These are phyloP conservation scores for Thymallus thymallus DNA, from an alignment of 2,113 vertebrate genomes.

Conservation along the genomic window DNA sequence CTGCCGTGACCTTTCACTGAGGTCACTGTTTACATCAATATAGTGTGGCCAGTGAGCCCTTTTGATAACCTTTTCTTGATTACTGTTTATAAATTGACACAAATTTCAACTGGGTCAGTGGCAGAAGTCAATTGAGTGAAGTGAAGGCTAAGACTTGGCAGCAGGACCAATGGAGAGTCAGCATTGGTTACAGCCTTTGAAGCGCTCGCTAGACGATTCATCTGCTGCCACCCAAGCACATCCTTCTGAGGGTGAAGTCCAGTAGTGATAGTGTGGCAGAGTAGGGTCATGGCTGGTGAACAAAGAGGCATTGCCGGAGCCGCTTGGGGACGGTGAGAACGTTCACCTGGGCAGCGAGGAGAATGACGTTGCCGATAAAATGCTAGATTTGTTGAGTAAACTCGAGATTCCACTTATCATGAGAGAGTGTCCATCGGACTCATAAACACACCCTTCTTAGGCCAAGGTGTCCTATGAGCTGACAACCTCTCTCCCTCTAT, in stretches of 20 bases:
- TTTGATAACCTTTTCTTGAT: no score
- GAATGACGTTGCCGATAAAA: slow-evolving; percentile 66
- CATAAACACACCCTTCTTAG: slow-evolving; percentile 30
- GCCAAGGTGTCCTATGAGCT: slow-evolving; percentile 36
- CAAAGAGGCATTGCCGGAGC: neutral
- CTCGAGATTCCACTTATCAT: slow-evolving; percentile 63
- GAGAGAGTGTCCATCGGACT: slow-evolving; percentile 38
- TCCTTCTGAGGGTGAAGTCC: neutral
- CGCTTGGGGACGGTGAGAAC: slow-evolving; percentile 11
- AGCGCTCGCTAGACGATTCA: neutral
- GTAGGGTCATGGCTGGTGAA: neutral
- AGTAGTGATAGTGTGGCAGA: neutral
- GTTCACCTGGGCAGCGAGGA: slow-evolving; percentile 44
- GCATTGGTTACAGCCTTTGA: neutral
- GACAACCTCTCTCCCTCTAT: neutral
- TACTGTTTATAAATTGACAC: no score
- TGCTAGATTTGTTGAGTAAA: slow-evolving; percentile 72
- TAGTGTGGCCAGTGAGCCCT: neutral
- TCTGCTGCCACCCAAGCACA: neutral
- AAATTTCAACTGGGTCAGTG: no score
- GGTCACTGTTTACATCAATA: neutral
- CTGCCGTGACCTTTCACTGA: neutral
- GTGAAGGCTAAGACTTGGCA: neutral
- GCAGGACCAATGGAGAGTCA: neutral
- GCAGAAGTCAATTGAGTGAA: neutral